Evolutionary conservation across 1,140 invertebrate species (phyloP).

Genomic region (Ceratoteleas bidentatus): DNA sequence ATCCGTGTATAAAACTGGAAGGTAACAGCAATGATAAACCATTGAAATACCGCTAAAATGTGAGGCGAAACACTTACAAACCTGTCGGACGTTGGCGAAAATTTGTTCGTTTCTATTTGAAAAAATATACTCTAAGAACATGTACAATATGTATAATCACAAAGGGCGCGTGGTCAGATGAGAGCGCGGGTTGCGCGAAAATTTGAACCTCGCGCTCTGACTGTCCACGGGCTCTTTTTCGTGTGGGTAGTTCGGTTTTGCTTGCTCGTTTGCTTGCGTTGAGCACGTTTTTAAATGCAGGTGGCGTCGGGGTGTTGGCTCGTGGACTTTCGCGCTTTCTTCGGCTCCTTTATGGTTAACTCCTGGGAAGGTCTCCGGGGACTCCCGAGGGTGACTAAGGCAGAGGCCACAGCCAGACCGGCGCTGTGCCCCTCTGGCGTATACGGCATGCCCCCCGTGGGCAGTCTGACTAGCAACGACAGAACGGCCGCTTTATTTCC

Average conservation of each 20-base stretch:
- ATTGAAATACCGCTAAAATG: constrained; percentile 23
- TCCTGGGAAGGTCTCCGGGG: constrained; percentile 87
- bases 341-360: constrained; percentile 85
- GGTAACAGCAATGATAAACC: constrained; percentile 1
- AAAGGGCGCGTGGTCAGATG: constrained; percentile 3
- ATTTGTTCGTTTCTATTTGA: constrained; percentile 65
- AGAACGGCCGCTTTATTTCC: constrained; percentile 95
- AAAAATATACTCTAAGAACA: constrained; percentile 68
- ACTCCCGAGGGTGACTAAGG: constrained; percentile 92
- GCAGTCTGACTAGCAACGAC: constrained; percentile 93
- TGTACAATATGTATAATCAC: constrained; percentile 65
- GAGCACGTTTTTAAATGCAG: constrained; percentile 74
- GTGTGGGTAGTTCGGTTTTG: constrained; percentile 22
- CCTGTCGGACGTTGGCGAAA: constrained; percentile 44
- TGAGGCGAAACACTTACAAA: constrained; percentile 50
- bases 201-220: neutral
- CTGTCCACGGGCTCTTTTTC: constrained; percentile 2
- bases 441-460: constrained; percentile 88
- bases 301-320: constrained; percentile 87
- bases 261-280: constrained; percentile 34
- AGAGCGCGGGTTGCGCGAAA: neutral
- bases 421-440: constrained; percentile 92
- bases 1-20: constrained; percentile 13
- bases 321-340: constrained; percentile 84
- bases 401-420: constrained; percentile 91